Percentiles rank a stretch among this genome's conserved stretches.
Conservation (phyloP, 2,888 invertebrate genomes). For the Helleia helle region DNA sequence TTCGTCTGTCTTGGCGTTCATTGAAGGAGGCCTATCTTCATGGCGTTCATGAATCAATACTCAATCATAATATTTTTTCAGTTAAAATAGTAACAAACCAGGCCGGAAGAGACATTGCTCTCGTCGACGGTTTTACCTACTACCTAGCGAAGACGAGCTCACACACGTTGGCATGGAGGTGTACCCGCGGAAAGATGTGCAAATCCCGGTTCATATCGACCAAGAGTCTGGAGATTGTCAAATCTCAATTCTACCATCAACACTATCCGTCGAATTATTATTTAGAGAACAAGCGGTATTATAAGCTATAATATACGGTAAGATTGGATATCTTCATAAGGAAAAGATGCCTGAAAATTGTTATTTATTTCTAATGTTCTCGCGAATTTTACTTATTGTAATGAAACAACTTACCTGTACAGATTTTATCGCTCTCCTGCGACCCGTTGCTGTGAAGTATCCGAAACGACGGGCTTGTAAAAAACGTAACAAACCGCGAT, state of each 20-base stretch:
- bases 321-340: too few relatives aligned
- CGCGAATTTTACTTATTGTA: too few relatives aligned
- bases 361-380: too few relatives aligned
- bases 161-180: conserved; percentile 24
- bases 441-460: too few relatives aligned
- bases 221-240: conserved; percentile 4
- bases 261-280: conserved; percentile 20
- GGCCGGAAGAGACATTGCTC: conserved; percentile 25
- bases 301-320: conserved; percentile 15
- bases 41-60: too few relatives aligned
- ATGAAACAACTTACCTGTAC: not conserved
- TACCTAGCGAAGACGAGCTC: conserved; percentile 18
- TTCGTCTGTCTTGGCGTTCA: too few relatives aligned
- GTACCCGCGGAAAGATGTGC: conserved; percentile 19
- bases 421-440: not conserved
- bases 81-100: conserved; percentile 8
- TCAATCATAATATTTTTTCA: not conserved
- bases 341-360: too few relatives aligned
- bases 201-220: conserved; percentile 14
- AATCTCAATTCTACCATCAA: conserved; percentile 14
- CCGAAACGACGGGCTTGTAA: too few relatives aligned
- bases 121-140: conserved; percentile 29
- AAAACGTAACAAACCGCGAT: too few relatives aligned
- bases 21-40: too few relatives aligned
- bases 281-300: conserved; percentile 11